Evolutionary conservation across 2,797 vertebrate genomes (phyloP).

Genomic region (Numenius phaeopus): DNA sequence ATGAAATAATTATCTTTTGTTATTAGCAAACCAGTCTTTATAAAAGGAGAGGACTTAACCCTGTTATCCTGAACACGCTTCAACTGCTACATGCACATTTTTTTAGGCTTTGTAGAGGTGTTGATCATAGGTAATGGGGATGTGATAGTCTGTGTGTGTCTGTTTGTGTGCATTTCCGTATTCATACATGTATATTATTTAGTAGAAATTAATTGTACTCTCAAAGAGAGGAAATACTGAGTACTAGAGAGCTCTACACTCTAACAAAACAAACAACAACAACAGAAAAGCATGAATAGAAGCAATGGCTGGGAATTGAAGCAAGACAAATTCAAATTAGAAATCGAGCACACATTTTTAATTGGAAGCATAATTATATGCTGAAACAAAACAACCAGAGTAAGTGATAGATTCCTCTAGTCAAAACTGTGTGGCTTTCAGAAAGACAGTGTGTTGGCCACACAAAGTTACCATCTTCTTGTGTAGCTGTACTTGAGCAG

Average conservation of each 20-base stretch:
- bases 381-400: background rate
- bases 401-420: background rate
- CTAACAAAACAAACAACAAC: background rate
- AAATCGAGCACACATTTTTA: background rate
- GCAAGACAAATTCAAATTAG: background rate
- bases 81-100: background rate
- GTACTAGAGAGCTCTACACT: background rate
- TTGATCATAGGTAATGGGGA: background rate
- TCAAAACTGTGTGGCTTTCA: background rate
- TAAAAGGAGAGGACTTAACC: background rate
- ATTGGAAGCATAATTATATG: background rate
- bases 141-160: background rate
- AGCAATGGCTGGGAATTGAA: background rate
- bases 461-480: background rate
- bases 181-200: rapidly evolving
- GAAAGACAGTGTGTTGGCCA: rapidly evolving
- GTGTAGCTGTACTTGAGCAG: background rate
- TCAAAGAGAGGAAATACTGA: background rate
- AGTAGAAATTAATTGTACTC: background rate
- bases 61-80: background rate
- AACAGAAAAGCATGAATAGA: background rate
- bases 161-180: background rate
- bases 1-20: background rate
- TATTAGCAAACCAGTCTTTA: background rate
- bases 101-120: background rate